These are phyloP conservation scores for Mesocricetus auratus DNA, from an alignment of 2,113 vertebrate species.

Conservation along the genomic window DNA sequence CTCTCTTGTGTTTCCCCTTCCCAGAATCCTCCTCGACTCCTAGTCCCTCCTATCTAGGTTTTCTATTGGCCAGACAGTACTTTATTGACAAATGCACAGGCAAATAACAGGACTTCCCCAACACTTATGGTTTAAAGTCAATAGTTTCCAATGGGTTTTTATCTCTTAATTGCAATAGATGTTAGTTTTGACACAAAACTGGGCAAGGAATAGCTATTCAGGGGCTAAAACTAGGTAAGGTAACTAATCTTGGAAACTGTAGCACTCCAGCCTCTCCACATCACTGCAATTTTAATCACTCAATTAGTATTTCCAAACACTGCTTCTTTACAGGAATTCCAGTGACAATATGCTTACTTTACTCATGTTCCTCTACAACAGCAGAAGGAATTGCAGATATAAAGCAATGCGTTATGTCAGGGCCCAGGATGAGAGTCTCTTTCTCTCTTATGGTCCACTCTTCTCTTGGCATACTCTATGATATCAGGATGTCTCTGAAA, in stretches of 20 bases:
- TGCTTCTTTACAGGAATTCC: background rate
- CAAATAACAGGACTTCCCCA: too few relatives aligned
- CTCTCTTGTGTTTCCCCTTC: too few relatives aligned
- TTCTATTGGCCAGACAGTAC: too few relatives aligned
- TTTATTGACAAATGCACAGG: too few relatives aligned
- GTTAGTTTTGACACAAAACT: background rate
- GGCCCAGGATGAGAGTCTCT: background rate
- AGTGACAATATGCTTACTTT: background rate
- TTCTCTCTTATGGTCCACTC: background rate
- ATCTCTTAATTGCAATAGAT: background rate
- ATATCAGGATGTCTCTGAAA: background rate
- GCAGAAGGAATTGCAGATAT: background rate
- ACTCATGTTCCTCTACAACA: background rate
- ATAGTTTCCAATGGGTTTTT: background rate
- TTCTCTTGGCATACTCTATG: background rate
- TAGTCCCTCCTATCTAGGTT: too few relatives aligned
- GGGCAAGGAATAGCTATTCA: background rate
- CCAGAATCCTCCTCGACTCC: too few relatives aligned
- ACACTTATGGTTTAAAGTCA: too few relatives aligned
- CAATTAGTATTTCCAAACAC: too few relatives aligned
- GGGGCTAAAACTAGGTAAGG: background rate
- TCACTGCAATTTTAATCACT: background rate
- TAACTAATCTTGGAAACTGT: background rate
- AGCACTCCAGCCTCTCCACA: background rate
- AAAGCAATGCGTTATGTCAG: background rate